phyloP scores from a whole-genome alignment of 2,888 invertebrate genomes.

The Penaeus monodon region DNA sequence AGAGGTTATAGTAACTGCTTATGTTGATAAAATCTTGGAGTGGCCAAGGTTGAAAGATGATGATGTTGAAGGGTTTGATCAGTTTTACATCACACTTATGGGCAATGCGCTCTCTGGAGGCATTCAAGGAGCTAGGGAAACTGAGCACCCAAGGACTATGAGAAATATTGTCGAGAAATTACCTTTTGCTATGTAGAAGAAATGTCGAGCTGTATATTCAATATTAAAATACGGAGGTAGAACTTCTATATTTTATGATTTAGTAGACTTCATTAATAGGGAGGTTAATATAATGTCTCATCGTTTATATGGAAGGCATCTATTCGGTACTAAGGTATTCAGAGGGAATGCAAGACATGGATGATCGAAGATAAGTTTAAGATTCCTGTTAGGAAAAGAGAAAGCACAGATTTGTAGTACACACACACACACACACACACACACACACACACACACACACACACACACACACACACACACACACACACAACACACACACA shows the following conservation, averaged over 20 bases:
- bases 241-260: background rate
- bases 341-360: too few species aligned
- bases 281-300: background rate
- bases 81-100: background rate
- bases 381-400: too few species aligned
- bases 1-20: constrained; percentile 8
- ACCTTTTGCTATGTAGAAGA: background rate
- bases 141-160: constrained; percentile 20
- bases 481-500: too few species aligned
- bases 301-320: constrained; percentile 11
- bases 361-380: too few species aligned
- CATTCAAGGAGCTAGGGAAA: constrained; percentile 3
- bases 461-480: too few species aligned
- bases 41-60: constrained; percentile 16
- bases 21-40: constrained; percentile 19
- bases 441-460: too few species aligned
- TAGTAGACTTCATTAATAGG: constrained; percentile 3
- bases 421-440: too few species aligned
- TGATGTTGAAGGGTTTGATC: constrained; percentile 14
- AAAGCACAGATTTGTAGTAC: too few species aligned
- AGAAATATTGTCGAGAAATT: constrained; percentile 17
- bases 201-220: background rate
- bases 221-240: background rate
- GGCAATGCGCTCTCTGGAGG: background rate
- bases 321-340: too few species aligned